A percentile compares a stretch with the other conserved stretches of the same genome.
phyloP scores from a whole-genome alignment of 2,113 vertebrate species.

The Microtus richardsoni region DNA sequence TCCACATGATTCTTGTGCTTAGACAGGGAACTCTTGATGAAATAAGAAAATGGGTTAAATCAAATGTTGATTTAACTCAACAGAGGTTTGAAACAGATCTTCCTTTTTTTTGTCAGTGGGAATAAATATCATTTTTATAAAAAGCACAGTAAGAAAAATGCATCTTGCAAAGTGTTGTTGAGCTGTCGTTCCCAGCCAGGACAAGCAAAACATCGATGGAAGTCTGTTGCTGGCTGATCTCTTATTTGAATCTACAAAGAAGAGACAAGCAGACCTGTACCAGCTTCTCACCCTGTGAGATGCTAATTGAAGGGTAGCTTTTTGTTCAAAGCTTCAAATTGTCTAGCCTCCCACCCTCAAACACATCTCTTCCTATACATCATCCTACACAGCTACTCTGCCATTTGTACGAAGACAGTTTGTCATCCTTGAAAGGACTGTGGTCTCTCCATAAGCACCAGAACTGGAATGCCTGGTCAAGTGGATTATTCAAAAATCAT shows the following conservation, averaged over 20 bases:
- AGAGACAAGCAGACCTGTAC: not conserved
- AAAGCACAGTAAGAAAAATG: not conserved
- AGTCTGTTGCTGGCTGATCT: not conserved
- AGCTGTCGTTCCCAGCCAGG: not conserved
- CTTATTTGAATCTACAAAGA: slow-evolving; percentile 31
- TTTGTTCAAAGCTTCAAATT: not conserved
- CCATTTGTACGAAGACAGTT: slow-evolving; percentile 7
- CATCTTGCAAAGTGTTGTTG: not conserved
- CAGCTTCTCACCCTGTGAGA: not conserved
- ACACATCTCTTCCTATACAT: not conserved
- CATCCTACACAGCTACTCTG: not conserved
- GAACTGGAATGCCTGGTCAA: not conserved
- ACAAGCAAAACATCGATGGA: not conserved
- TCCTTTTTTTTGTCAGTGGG: not conserved
- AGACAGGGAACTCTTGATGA: not conserved
- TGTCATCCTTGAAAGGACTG: not conserved
- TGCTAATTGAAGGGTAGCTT: slow-evolving; percentile 28
- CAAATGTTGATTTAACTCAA: slow-evolving; percentile 26
- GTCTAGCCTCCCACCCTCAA: not conserved
- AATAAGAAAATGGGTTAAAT: not conserved
- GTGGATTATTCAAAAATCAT: slow-evolving; percentile 19
- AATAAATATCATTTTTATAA: slow-evolving; percentile 10
- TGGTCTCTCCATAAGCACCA: not conserved
- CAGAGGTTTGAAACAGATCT: not conserved
- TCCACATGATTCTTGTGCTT: not conserved